Conservation (phyloP, 2,797 vertebrate species). For the Gymnopithys bicolor region DNA sequence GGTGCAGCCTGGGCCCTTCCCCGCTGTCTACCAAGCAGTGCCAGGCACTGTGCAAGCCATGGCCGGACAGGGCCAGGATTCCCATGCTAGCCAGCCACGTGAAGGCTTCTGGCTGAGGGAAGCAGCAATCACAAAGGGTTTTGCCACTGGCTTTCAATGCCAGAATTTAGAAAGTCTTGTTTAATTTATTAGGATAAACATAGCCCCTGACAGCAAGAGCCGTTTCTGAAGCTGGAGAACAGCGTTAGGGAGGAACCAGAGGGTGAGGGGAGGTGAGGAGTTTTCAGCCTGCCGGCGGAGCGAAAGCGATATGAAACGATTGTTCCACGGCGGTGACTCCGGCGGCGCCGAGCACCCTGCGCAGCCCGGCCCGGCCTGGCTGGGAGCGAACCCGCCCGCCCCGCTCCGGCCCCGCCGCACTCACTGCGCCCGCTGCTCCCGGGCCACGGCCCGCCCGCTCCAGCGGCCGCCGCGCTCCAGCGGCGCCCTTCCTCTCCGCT, state of each 20-base stretch:
- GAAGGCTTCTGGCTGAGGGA: not conserved
- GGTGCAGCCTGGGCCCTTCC: not conserved
- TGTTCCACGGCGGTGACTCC: fast-evolving
- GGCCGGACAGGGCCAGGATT: no score
- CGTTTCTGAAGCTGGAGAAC: not conserved
- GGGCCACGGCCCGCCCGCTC: not conserved
- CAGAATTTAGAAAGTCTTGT: not conserved
- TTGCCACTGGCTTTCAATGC: not conserved
- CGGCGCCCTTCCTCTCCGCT: no score
- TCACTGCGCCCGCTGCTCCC: constrained; percentile 18
- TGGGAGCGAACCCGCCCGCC: no score
- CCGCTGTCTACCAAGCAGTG: not conserved
- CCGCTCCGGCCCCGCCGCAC: not conserved
- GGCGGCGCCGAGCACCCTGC: not conserved
- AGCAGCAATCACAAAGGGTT: not conserved
- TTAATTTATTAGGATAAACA: not conserved
- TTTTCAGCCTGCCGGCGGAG: not conserved
- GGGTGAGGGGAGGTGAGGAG: no score
- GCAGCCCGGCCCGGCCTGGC: no score
- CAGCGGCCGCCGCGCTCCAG: not conserved
- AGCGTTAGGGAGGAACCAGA: not conserved
- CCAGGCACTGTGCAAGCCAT: not conserved
- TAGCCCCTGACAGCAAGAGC: not conserved
- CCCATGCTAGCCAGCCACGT: no score
- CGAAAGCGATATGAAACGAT: fast-evolving